Evolutionary conservation across 2,888 invertebrate species (phyloP), one percentile per base, ranked within the genome.

Genomic region (Drosophila engyochracea): DNA sequence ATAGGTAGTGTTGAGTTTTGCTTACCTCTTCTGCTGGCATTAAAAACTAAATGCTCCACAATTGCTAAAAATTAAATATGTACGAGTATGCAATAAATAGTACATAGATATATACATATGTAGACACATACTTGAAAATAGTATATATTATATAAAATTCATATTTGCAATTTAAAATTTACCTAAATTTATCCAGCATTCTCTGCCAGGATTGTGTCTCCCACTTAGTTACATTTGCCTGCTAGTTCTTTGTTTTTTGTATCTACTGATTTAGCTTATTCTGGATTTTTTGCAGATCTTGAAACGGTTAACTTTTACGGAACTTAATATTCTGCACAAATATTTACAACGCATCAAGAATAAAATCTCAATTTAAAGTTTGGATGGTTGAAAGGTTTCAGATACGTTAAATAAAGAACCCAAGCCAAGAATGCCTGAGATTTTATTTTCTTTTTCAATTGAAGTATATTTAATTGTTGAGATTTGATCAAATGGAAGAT

Each of bases 31-130:
- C 61, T 58, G 61, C 44, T 74, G 35, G 61, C 68, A 70, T 82
- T 86, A 67, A 82, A 81, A 87, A 74, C 79, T 82, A 82, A 82
- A 85, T 74, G 76, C 53, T 73, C 69, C 51, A 68, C 86, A 85
- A 90, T 90, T 88, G 80, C 78, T 60, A 31, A 64, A 76, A 88
- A 85, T 88, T 88, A 72, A 58, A 70, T 63, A 62, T 61, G 35
- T 59, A n/a, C n/a, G n/a, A n/a, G n/a, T n/a, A 41, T 44, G 14
- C 25, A 22, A 44, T 12, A n/a, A 6, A 16, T 7, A 22, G 7
- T 44, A 22, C 37, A 30, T 65, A 31, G n/a, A 60, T 35, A 33
- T 39, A n/a, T n/a, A n/a, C n/a, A 57, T 31, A 2, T 57, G 22
- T 37, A 22, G 4, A 16, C 22, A 47, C 7, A 47, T 47, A 7